These are phyloP conservation scores for Indicator maculatus DNA, from an alignment of 2,113 vertebrate genomes.

Conservation along the genomic window DNA sequence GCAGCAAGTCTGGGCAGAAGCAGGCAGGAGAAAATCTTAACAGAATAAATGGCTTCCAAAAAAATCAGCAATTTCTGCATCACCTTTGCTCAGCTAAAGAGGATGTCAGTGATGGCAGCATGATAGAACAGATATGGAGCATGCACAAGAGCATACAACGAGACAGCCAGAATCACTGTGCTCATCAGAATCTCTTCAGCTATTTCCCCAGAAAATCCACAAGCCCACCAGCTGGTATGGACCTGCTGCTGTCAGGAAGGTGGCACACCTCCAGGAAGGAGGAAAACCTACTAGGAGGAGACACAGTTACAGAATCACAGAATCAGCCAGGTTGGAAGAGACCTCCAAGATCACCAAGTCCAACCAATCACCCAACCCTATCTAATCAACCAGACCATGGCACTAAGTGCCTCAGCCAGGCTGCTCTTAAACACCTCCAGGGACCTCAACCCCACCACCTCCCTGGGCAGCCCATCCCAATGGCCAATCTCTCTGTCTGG, in stretches of 20 bases:
- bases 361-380: too few species aligned
- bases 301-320: not conserved
- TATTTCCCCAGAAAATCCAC: not conserved
- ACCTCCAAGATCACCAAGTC: too few species aligned
- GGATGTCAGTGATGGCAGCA: not conserved
- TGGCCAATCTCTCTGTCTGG: too few species aligned
- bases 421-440: too few species aligned
- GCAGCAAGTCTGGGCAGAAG: not conserved
- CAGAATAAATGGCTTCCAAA: not conserved
- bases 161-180: not conserved
- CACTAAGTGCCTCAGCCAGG: too few species aligned
- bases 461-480: too few species aligned
- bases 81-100: not conserved
- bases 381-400: too few species aligned
- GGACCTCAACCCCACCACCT: too few species aligned
- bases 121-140: not conserved
- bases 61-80: not conserved
- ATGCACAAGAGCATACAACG: not conserved
- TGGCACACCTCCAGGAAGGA: not conserved
- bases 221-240: accelerated
- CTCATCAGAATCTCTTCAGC: not conserved
- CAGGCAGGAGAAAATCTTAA: not conserved
- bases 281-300: too few species aligned
- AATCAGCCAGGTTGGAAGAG: too few species aligned
- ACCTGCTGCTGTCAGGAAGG: not conserved